Conservation (phyloP, 1,140 invertebrate genomes). For the Eupristina koningsbergeri region DNA sequence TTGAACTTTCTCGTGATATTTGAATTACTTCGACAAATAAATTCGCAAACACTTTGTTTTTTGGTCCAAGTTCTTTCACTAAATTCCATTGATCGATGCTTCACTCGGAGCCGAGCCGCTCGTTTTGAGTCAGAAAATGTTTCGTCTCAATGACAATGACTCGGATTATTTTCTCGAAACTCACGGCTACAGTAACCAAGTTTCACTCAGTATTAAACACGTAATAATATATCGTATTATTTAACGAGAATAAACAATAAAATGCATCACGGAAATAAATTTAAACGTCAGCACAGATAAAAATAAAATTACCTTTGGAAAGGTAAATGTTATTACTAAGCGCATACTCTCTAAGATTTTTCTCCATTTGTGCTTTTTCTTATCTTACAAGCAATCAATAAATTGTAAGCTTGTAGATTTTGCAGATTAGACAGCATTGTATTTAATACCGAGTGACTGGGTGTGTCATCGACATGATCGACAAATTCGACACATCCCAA, state of each 20-base stretch:
- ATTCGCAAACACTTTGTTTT: neutral
- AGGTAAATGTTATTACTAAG: too few relatives aligned
- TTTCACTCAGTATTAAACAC: neutral
- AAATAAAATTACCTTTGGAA: neutral
- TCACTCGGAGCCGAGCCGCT: neutral
- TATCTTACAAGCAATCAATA: neutral
- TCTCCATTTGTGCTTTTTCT: too few relatives aligned
- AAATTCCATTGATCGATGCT: neutral
- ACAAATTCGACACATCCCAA: too few relatives aligned
- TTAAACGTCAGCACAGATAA: neutral
- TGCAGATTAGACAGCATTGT: neutral
- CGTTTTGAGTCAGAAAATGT: neutral
- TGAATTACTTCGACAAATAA: neutral
- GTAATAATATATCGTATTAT: neutral
- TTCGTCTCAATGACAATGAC: slow-evolving; percentile 1
- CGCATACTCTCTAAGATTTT: too few relatives aligned
- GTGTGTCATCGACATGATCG: too few relatives aligned
- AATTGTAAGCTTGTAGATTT: neutral
- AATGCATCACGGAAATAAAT: neutral
- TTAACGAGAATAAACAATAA: neutral
- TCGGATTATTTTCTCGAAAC: slow-evolving; percentile 15
- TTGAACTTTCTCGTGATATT: neutral
- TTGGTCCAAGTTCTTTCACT: neutral
- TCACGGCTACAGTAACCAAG: neutral
- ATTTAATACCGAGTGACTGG: neutral